phyloP scores from a whole-genome alignment of 2,113 vertebrate species.

The Merops nubicus region DNA sequence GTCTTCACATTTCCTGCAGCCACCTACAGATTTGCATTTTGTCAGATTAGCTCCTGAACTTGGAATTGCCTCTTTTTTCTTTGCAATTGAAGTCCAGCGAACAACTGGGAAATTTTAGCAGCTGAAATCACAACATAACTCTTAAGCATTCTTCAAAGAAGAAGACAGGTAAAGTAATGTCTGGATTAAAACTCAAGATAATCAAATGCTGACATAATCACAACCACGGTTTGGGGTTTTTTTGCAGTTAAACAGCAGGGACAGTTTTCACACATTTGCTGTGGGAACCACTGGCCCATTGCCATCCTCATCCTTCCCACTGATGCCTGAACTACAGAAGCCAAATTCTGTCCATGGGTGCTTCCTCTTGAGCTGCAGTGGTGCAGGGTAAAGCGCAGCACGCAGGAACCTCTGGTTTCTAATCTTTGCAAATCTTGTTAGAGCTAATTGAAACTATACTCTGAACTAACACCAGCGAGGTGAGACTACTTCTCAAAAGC shows the following conservation, averaged over 20 bases:
- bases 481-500: not conserved
- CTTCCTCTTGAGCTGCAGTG: not conserved
- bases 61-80: not conserved
- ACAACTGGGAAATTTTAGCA: not conserved
- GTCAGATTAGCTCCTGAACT: not conserved
- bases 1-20: not conserved
- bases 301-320: not conserved
- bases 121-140: not conserved
- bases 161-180: not conserved
- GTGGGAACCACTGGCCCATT: not conserved
- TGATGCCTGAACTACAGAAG: not conserved
- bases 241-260: not conserved
- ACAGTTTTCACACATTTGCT: not conserved
- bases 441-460: not conserved
- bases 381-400: not conserved
- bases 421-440: not conserved
- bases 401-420: not conserved
- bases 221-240: not conserved
- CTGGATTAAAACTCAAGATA: not conserved
- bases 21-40: constrained; percentile 16
- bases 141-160: not conserved
- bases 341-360: not conserved
- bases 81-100: not conserved
- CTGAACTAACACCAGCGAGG: not conserved
- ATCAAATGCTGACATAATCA: not conserved